Evolutionary conservation across 2,888 invertebrate species (phyloP).

Genomic region (Spicauda simplicius): DNA sequence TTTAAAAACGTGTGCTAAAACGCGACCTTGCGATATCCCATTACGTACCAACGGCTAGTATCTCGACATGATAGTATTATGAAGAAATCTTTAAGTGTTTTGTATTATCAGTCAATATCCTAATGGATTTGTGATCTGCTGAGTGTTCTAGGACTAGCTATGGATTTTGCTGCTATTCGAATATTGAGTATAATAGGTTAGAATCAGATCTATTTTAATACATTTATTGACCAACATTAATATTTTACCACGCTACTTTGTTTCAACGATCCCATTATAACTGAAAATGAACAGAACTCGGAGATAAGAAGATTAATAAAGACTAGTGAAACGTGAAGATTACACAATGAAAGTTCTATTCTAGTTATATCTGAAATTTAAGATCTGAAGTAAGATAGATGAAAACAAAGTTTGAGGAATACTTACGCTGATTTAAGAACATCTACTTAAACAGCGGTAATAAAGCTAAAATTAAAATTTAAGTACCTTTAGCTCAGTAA

Average conservation of each 20-base stretch:
- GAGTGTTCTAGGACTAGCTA: slow-evolving; percentile 13
- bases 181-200: background rate
- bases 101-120: background rate
- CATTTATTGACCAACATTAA: background rate
- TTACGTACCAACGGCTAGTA: background rate
- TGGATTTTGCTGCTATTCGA: background rate
- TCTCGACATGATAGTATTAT: no score
- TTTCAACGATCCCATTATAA: slow-evolving; percentile 3
- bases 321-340: background rate
- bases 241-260: background rate
- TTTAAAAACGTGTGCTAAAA: background rate
- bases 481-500: no score
- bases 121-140: slow-evolving; percentile 19
- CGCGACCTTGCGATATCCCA: background rate
- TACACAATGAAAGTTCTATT: background rate
- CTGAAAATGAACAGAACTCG: background rate
- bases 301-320: background rate
- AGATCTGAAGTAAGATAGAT: no score
- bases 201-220: background rate
- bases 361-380: background rate
- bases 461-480: no score
- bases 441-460: no score
- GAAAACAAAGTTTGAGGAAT: no score
- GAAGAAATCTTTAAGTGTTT: no score
- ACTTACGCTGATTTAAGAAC: no score